A percentile compares a stretch with the other conserved stretches of the same genome.
Conservation (phyloP, 2,888 invertebrate species). For the Machimus atricapillus region DNA sequence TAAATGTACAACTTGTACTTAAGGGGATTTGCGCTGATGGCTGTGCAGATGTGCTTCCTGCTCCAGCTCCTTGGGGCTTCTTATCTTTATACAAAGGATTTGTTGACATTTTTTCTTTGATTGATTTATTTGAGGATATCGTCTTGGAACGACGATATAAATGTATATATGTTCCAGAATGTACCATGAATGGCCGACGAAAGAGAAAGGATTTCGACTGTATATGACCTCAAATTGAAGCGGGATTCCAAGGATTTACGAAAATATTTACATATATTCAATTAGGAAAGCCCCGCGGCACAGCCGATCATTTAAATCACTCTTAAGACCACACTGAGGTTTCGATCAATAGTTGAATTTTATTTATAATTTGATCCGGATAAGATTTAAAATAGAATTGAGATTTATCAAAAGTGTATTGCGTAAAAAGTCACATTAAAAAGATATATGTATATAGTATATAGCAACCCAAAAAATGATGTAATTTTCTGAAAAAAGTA, state of each 20-base stretch:
- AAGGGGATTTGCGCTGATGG: conserved; percentile 26
- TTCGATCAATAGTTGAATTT: neutral
- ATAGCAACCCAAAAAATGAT: too few relatives aligned
- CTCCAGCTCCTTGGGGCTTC: neutral
- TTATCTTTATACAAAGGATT: conserved; percentile 15
- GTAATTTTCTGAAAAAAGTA: too few relatives aligned
- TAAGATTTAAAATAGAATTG: too few relatives aligned
- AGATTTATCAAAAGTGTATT: too few relatives aligned
- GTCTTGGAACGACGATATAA: neutral
- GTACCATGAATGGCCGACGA: neutral
- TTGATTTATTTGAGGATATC: conserved; percentile 20
- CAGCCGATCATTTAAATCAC: neutral
- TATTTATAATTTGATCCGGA: too few relatives aligned
- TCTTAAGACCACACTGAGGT: neutral
- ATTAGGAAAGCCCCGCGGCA: neutral
- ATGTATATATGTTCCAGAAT: neutral
- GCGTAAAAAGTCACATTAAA: too few relatives aligned
- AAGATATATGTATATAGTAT: too few relatives aligned
- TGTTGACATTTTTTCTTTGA: conserved; percentile 35
- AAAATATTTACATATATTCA: neutral
- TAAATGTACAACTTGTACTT: conserved; percentile 34
- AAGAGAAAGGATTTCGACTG: neutral
- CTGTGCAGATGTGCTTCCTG: conserved; percentile 30
- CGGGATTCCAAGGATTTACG: neutral
- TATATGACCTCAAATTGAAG: neutral